A percentile compares a stretch with the other conserved stretches of the same genome.
Evolutionary conservation across 2,888 invertebrate genomes (phyloP).

Genomic region (Pyralis farinalis): DNA sequence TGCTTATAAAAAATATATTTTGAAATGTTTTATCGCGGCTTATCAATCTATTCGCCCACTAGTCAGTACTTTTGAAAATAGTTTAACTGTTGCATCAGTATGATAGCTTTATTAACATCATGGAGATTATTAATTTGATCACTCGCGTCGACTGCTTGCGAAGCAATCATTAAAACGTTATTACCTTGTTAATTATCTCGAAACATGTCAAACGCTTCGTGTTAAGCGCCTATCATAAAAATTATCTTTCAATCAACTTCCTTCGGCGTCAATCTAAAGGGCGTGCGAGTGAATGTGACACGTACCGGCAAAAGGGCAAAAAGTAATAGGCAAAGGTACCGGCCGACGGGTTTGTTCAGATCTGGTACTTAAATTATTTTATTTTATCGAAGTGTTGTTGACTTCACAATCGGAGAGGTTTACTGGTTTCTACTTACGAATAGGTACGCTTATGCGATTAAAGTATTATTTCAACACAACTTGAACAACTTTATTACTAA

Average conservation of each 20-base stretch:
- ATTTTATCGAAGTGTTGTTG: not conserved
- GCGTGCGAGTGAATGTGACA: constrained; percentile 2
- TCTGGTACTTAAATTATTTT: not conserved
- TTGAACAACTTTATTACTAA: too few relatives aligned
- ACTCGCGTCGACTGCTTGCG: not conserved
- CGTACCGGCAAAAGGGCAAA: not conserved
- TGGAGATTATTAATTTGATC: not conserved
- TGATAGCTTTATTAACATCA: not conserved
- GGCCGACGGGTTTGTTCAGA: not conserved
- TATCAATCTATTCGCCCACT: not conserved
- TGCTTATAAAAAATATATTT: too few relatives aligned
- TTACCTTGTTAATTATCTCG: constrained; percentile 7
- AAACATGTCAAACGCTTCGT: constrained; percentile 6
- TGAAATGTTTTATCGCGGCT: not conserved
- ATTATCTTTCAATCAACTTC: constrained; percentile 4
- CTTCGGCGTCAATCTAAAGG: constrained; percentile 6
- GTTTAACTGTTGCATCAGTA: not conserved
- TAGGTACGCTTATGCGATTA: too few relatives aligned
- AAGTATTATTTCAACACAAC: too few relatives aligned
- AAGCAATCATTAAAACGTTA: constrained; percentile 4
- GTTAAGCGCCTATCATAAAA: constrained; percentile 2
- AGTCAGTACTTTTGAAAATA: too few relatives aligned
- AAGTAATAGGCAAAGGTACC: constrained; percentile 1
- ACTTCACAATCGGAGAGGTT: not conserved
- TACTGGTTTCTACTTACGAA: too few relatives aligned